Evolutionary conservation across 2,113 vertebrate species (phyloP).

Genomic region (Istiophorus platypterus): DNA sequence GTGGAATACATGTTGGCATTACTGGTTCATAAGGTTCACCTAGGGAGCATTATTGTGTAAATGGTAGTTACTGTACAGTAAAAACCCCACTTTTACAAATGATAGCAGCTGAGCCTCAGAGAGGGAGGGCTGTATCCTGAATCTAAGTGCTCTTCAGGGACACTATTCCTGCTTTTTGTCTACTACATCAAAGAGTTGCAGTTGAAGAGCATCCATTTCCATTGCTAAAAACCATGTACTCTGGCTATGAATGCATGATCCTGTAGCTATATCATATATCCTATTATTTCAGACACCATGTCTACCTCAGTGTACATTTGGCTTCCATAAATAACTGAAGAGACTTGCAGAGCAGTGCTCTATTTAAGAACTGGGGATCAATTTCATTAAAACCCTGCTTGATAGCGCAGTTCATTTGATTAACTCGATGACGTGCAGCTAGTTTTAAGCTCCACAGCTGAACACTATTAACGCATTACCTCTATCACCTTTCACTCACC

Average conservation of each 20-base stretch:
- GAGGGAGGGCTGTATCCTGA: constrained; percentile 38
- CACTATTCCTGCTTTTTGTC: constrained; percentile 66
- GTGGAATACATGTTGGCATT: constrained; percentile 12
- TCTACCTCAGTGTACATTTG: constrained; percentile 4
- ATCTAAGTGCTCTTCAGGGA: constrained; percentile 71
- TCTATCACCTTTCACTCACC: constrained; percentile 56
- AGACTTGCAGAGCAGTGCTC: constrained; percentile 12
- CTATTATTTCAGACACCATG: constrained; percentile 26
- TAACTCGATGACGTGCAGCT: constrained; percentile 65
- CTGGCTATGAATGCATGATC: constrained; percentile 34
- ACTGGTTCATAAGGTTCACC: constrained; percentile 37
- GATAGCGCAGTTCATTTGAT: constrained; percentile 60
- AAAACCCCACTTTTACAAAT: constrained; percentile 65
- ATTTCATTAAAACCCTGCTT: constrained; percentile 68
- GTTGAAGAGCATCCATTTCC: constrained; percentile 66
- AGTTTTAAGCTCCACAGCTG: constrained; percentile 52
- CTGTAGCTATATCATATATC: constrained; percentile 16
- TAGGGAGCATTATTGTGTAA: constrained; percentile 61
- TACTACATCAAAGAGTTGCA: constrained; percentile 64
- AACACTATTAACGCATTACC: constrained; percentile 33
- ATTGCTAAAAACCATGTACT: constrained; percentile 46
- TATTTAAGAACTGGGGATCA: constrained; percentile 41
- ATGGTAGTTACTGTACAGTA: constrained; percentile 58
- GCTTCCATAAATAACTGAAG: constrained; percentile 43
- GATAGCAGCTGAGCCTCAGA: constrained; percentile 47